A percentile compares a stretch with the other conserved stretches of the same genome.
These are phyloP conservation scores for Chelon labrosus DNA, from an alignment of 2,797 vertebrate species.

Conservation along the genomic window DNA sequence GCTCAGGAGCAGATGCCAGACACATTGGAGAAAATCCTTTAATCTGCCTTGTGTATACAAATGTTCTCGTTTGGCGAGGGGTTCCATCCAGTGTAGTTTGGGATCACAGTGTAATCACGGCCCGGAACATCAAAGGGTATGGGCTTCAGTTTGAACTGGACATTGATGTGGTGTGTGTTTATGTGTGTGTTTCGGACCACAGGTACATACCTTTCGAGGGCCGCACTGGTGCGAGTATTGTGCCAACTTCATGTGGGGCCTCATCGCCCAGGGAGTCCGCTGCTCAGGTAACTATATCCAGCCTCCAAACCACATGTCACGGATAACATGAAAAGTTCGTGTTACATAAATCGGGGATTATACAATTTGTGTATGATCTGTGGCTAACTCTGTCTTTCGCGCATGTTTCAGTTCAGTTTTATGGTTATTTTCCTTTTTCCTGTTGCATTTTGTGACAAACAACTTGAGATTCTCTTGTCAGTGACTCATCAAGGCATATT, in stretches of 20 bases:
- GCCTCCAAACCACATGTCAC: slow-evolving; percentile 5
- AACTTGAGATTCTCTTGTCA: slow-evolving; percentile 39
- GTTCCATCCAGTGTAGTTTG: slow-evolving; percentile 42
- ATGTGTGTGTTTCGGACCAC: slow-evolving; percentile 59
- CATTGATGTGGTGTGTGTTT: slow-evolving; percentile 5
- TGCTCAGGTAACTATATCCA: slow-evolving; percentile 91
- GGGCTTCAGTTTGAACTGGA: slow-evolving; percentile 30
- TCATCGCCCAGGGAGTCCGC: slow-evolving; percentile 97
- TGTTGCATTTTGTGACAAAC: slow-evolving; percentile 57
- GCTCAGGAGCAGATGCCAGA: slow-evolving; percentile 78
- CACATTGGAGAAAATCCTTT: slow-evolving; percentile 79
- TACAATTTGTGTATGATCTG: slow-evolving; percentile 11
- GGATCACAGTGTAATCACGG: slow-evolving; percentile 61
- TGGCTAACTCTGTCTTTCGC: slow-evolving; percentile 3
- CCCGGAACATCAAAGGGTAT: slow-evolving; percentile 41
- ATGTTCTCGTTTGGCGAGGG: slow-evolving; percentile 66
- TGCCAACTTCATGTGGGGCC: slow-evolving; percentile 99
- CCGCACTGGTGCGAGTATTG: slow-evolving; percentile 99
- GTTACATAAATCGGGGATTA: slow-evolving; percentile 18
- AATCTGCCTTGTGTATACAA: slow-evolving; percentile 79
- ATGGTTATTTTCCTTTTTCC: slow-evolving; percentile 50
- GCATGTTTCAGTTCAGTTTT: slow-evolving; percentile 6
- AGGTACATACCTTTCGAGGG: slow-evolving; percentile 97
- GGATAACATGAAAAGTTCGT: not conserved
- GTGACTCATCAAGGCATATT: slow-evolving; percentile 26